Conservation (phyloP, 2,797 vertebrate genomes). For the Cebuella pygmaea region DNA sequence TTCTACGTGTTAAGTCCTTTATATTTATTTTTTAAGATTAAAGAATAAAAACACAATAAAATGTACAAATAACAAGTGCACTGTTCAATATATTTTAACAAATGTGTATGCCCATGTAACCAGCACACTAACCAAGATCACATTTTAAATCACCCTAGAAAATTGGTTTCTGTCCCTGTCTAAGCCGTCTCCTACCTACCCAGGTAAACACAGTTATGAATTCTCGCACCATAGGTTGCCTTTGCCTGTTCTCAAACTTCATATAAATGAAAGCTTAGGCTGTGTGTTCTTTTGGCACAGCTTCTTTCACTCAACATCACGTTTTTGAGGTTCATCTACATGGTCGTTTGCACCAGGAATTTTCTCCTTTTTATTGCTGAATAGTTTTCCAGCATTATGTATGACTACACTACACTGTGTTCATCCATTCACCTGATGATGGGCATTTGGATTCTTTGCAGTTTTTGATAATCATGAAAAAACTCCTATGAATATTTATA, state of each 20-base stretch:
- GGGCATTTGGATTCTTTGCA: neutral
- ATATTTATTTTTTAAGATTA: neutral
- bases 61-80: neutral
- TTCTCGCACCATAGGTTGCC: neutral
- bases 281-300: neutral
- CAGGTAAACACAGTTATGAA: neutral
- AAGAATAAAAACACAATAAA: constrained; percentile 2
- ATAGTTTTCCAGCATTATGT: neutral
- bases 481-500: neutral
- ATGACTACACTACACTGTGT: neutral
- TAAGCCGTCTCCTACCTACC: neutral
- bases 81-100: neutral
- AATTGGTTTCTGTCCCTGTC: neutral
- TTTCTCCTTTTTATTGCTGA: neutral
- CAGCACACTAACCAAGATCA: neutral
- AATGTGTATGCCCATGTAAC: neutral
- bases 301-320: neutral
- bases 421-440: neutral
- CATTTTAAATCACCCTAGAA: neutral
- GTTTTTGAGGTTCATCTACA: neutral
- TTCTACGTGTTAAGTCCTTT: neutral
- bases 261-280: neutral
- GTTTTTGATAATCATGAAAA: constrained; percentile 6
- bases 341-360: neutral
- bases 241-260: neutral